Evolutionary conservation across 1,140 invertebrate species (phyloP).

Genomic region (Nebria ingens): DNA sequence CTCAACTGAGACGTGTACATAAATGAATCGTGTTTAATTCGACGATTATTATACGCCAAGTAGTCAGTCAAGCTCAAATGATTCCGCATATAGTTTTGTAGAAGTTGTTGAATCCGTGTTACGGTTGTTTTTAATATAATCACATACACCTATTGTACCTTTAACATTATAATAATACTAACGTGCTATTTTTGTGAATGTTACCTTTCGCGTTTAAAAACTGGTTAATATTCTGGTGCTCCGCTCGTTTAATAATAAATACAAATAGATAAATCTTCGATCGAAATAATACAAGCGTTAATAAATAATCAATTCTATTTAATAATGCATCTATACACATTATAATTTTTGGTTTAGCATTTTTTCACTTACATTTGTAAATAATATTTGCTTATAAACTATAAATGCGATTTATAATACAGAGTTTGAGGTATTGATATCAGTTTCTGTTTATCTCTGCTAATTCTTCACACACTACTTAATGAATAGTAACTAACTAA

Average conservation of each 20-base stretch:
- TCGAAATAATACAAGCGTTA: too few relatives aligned
- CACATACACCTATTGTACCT: too few relatives aligned
- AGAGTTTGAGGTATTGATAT: slow-evolving; percentile 1
- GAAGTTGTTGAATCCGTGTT: not conserved
- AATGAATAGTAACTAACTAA: not conserved
- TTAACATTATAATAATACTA: too few relatives aligned
- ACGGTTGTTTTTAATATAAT: not conserved
- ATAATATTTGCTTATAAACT: not conserved
- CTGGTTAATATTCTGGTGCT: too few relatives aligned
- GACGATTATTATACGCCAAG: not conserved
- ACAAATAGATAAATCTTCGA: too few relatives aligned
- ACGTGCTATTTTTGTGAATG: too few relatives aligned
- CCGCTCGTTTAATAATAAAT: too few relatives aligned
- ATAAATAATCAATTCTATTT: too few relatives aligned
- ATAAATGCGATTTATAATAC: slow-evolving; percentile 2
- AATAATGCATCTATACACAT: not conserved
- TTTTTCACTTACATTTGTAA: not conserved
- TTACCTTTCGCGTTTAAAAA: too few relatives aligned
- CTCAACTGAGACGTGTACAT: not conserved
- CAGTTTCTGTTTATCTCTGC: not conserved
- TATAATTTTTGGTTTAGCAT: slow-evolving; percentile 4
- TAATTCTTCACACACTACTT: not conserved
- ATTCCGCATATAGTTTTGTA: not conserved
- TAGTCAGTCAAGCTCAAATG: not conserved
- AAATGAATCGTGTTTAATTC: not conserved